Evolutionary conservation across 2,888 invertebrate species (phyloP).

Genomic region (Microctonus hyperodae): DNA sequence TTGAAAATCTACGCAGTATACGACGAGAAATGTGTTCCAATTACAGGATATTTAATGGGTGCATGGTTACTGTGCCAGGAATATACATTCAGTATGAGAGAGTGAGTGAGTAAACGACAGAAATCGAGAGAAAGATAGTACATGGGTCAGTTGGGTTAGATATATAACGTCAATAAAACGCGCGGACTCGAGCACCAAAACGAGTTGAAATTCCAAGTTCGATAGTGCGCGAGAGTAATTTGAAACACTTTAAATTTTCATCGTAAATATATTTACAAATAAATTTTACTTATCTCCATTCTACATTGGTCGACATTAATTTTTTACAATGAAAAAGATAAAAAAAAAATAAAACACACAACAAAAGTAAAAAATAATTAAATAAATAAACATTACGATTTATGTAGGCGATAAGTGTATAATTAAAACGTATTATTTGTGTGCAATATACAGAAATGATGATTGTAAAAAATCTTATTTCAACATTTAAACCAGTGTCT

Average conservation of each 20-base stretch:
- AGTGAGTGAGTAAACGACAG: neutral
- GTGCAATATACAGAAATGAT: too few species aligned
- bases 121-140: conserved; percentile 1
- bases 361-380: neutral
- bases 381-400: too few species aligned
- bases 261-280: neutral
- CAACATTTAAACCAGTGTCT: too few species aligned
- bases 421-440: too few species aligned
- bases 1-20: conserved; percentile 28
- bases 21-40: conserved; percentile 33
- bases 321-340: too few species aligned
- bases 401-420: too few species aligned
- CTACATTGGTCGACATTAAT: too few species aligned
- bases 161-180: conserved; percentile 32
- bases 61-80: conserved; percentile 33
- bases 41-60: conserved; percentile 31
- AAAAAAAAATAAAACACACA: too few species aligned
- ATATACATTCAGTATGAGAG: conserved; percentile 26
- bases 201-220: conserved; percentile 26
- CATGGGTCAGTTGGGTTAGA: conserved; percentile 22
- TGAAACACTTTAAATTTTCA: neutral
- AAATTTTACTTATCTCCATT: too few species aligned
- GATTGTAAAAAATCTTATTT: too few species aligned
- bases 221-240: conserved; percentile 5
- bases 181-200: conserved; percentile 10